Conservation (phyloP, 2,113 vertebrate species). For the Cariama cristata region DNA sequence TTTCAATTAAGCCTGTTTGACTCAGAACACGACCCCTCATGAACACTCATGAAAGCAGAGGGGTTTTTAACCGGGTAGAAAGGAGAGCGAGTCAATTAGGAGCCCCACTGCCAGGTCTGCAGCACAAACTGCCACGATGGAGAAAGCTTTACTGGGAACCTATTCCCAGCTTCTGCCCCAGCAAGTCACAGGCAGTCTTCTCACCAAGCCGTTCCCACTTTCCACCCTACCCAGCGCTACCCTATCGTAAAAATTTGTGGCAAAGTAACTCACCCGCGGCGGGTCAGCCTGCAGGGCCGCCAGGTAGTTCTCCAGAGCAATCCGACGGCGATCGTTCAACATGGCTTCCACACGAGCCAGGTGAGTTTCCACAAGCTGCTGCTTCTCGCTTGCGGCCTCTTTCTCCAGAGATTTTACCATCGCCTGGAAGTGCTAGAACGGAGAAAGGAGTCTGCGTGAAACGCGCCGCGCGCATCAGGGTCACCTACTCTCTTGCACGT, state of each 20-base stretch:
- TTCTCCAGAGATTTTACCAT: conserved; percentile 97
- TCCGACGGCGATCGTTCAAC: conserved; percentile 92
- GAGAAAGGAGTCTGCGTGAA: neutral
- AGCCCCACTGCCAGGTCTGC: neutral
- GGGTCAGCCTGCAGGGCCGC: conserved; percentile 93
- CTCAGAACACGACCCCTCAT: neutral
- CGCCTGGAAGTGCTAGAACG: conserved; percentile 90
- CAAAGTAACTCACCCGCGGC: conserved; percentile 78
- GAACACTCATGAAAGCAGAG: neutral
- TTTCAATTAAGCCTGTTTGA: neutral
- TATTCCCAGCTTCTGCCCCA: neutral
- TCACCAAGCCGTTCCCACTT: neutral
- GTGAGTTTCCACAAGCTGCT: conserved; percentile 97
- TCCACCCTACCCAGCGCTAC: too few species aligned
- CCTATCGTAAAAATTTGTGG: rapidly evolving
- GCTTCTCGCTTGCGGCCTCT: conserved; percentile 96
- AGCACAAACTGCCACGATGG: neutral
- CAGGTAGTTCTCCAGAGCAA: conserved; percentile 95
- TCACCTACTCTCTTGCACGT: neutral
- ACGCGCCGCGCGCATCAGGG: neutral
- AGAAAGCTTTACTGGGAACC: neutral
- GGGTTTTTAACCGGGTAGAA: neutral
- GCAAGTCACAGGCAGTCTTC: neutral
- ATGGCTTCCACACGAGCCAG: conserved; percentile 95
- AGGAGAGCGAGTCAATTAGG: neutral